These are phyloP conservation scores for Danionella dracula DNA, from an alignment of 2,797 vertebrate genomes.

Conservation along the genomic window DNA sequence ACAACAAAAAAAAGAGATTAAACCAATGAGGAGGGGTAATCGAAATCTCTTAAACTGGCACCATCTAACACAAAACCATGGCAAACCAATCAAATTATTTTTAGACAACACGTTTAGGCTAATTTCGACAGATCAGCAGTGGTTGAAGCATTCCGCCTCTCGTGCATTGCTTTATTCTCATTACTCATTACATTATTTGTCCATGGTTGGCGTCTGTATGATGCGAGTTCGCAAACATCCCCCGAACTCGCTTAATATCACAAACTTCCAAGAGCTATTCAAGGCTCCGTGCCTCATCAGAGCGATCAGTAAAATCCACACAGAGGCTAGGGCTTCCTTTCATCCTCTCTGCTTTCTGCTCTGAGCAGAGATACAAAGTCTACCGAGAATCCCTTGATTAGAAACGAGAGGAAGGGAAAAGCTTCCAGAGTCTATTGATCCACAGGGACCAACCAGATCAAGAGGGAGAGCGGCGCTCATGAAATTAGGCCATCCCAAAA, in stretches of 20 bases:
- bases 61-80: too few relatives aligned
- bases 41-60: too few relatives aligned
- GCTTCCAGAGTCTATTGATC: constrained; percentile 13
- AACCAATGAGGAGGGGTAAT: too few relatives aligned
- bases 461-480: constrained; percentile 57
- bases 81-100: too few relatives aligned
- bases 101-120: too few relatives aligned
- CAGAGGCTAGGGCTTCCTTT: constrained; percentile 3
- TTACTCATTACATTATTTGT: not conserved
- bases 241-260: constrained; percentile 9
- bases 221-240: not conserved
- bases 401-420: not conserved
- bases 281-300: not conserved
- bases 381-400: constrained; percentile 25
- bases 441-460: constrained; percentile 20
- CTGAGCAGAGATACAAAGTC: constrained; percentile 11
- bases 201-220: not conserved
- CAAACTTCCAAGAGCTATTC: constrained; percentile 7
- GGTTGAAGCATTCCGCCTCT: too few relatives aligned
- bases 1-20: too few relatives aligned
- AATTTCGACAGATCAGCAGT: too few relatives aligned
- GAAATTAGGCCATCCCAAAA: constrained; percentile 49
- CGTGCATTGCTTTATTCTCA: not conserved
- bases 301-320: constrained; percentile 24
- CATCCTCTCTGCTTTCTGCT: constrained; percentile 15